Percentiles rank a stretch among this genome's conserved stretches.
Conservation (phyloP, 30 jellyfish, hydroid and myxozoan genomes). For the Aurelia sp. region DNA sequence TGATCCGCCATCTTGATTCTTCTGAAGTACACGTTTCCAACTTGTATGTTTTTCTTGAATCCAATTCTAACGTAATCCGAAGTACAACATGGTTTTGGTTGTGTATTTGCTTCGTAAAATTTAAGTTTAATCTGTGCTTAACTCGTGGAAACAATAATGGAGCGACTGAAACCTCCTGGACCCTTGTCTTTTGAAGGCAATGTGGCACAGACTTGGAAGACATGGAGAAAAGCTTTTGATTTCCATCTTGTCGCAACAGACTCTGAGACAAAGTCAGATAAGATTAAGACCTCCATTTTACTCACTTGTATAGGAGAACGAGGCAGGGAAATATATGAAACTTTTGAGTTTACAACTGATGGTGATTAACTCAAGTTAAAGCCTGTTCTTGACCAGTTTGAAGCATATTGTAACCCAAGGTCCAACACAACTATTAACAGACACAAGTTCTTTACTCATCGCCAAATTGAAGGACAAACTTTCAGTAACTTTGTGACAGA, state of each 20-base stretch:
- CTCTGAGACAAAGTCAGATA: conserved; percentile 52
- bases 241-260: conserved; percentile 64
- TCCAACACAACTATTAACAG: conserved; percentile 46
- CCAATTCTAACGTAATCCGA: neutral
- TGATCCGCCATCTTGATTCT: conserved; percentile 1
- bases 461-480: conserved; percentile 50
- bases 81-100: conserved; percentile 38
- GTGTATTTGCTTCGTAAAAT: neutral
- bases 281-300: conserved; percentile 54
- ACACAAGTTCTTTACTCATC: conserved; percentile 51
- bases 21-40: neutral
- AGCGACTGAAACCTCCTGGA: conserved; percentile 41
- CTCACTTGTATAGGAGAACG: conserved; percentile 58
- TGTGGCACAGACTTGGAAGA: conserved; percentile 55
- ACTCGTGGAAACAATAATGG: conserved; percentile 18
- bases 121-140: conserved; percentile 18
- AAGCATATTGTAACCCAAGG: conserved; percentile 51
- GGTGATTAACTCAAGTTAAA: conserved; percentile 52
- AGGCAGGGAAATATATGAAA: conserved; percentile 66
- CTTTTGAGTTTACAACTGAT: conserved; percentile 40
- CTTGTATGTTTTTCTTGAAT: too few relatives aligned
- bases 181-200: conserved; percentile 66
- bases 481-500: conserved; percentile 43
- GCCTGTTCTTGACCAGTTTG: conserved; percentile 56
- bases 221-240: conserved; percentile 48